Conservation (phyloP, 2,797 vertebrate genomes). For the Clamator glandarius region DNA sequence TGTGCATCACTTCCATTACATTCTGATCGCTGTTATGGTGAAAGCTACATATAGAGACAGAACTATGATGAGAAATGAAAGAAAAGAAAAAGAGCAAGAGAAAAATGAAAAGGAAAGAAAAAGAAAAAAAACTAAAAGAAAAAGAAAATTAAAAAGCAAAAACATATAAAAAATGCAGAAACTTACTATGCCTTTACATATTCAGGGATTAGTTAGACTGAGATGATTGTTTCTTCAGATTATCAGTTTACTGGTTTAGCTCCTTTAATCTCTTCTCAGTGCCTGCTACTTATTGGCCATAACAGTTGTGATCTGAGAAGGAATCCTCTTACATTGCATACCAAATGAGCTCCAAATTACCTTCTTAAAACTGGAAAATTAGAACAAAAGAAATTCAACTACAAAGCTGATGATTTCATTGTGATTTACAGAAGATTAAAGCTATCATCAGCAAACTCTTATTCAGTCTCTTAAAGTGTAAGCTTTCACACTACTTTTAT, state of each 20-base stretch:
- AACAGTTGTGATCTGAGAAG: neutral
- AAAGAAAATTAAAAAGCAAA: fast-evolving
- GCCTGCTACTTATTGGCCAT: neutral
- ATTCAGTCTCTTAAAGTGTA: neutral
- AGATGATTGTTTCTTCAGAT: neutral
- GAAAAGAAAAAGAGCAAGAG: no score
- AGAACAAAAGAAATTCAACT: neutral
- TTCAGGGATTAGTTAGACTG: neutral
- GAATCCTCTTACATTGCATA: neutral
- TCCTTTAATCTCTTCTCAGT: neutral
- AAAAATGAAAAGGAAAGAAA: no score
- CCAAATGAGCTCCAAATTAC: neutral
- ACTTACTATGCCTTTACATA: neutral
- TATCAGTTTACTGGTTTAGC: neutral
- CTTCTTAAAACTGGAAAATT: neutral
- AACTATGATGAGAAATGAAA: fast-evolving
- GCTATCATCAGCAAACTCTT: neutral
- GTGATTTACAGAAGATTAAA: neutral
- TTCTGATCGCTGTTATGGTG: neutral
- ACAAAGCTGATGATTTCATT: neutral
- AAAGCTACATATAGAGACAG: neutral
- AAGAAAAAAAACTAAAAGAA: no score
- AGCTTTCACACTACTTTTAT: neutral
- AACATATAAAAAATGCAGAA: neutral
- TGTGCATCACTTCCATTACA: neutral